Percentiles rank a stretch among this genome's conserved stretches.
Evolutionary conservation across 2,888 invertebrate species (phyloP).

Genomic region (Maniola hyperantus): DNA sequence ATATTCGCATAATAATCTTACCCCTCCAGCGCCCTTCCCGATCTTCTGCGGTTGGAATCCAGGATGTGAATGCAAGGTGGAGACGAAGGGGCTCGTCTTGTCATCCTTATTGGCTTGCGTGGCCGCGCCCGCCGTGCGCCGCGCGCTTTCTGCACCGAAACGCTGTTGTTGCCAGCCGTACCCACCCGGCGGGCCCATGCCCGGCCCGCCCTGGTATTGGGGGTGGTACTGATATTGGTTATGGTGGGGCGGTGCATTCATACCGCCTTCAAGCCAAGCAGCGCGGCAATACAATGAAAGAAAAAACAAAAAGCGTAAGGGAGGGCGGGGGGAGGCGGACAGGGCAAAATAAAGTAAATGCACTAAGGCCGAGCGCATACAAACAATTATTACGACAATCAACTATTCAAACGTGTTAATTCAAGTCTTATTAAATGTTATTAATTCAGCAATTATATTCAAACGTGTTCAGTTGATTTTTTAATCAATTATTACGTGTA

Average conservation of each 20-base stretch:
- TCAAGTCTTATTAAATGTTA: neutral
- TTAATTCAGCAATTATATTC: neutral
- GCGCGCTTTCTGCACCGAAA: slow-evolving; percentile 79
- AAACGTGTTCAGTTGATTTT: neutral
- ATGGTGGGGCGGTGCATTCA: slow-evolving; percentile 83
- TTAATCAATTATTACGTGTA: neutral
- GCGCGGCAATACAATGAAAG: slow-evolving; percentile 82
- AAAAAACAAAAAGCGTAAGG: slow-evolving; percentile 81
- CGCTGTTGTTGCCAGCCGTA: slow-evolving; percentile 69
- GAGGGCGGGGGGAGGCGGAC: slow-evolving; percentile 67
- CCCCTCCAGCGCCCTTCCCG: slow-evolving; percentile 86
- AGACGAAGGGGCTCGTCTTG: slow-evolving; percentile 92
- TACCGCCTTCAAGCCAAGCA: slow-evolving; percentile 83
- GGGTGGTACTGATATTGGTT: slow-evolving; percentile 81
- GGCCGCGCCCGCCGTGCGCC: slow-evolving; percentile 59
- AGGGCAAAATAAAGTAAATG: slow-evolving; percentile 68
- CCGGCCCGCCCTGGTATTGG: slow-evolving; percentile 73
- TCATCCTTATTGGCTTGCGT: slow-evolving; percentile 78
- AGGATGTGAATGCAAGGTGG: slow-evolving; percentile 94
- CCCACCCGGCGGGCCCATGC: slow-evolving; percentile 52
- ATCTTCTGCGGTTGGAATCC: slow-evolving; percentile 97
- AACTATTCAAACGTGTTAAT: slow-evolving; percentile 8
- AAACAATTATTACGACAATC: slow-evolving; percentile 14
- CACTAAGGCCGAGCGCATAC: slow-evolving; percentile 47
- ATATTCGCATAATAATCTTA: slow-evolving; percentile 54